Evolutionary conservation across 2,113 vertebrate genomes (phyloP).

Genomic region (Dasyornis broadbenti): DNA sequence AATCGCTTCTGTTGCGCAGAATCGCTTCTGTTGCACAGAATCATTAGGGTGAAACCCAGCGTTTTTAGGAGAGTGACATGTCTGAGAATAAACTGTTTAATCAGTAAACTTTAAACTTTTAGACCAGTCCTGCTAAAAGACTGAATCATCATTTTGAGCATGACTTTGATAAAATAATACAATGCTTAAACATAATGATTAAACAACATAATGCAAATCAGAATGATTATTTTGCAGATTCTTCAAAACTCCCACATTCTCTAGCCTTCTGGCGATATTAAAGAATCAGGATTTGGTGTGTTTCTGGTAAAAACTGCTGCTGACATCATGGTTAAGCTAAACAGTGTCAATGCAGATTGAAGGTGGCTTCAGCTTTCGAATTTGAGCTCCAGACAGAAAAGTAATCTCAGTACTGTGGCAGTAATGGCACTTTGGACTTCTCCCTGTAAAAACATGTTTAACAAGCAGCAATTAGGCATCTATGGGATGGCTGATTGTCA

Average conservation of each 20-base stretch:
- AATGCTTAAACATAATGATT: not conserved
- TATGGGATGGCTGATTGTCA: not conserved
- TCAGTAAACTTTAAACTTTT: not conserved
- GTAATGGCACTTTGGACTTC: not conserved
- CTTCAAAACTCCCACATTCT: not conserved
- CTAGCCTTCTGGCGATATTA: not conserved
- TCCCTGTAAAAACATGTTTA: not conserved
- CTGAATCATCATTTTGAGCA: not conserved
- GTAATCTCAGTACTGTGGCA: not conserved
- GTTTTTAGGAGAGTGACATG: not conserved
- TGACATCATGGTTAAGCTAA: not conserved
- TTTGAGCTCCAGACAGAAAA: not conserved
- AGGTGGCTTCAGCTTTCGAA: not conserved
- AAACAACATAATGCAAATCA: not conserved
- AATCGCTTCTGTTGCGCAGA: not conserved
- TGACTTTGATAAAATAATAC: not conserved
- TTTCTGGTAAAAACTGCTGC: not conserved
- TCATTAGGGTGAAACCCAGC: not conserved
- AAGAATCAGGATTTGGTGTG: accelerated
- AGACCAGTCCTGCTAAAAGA: not conserved
- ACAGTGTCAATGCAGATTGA: not conserved
- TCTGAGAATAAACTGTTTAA: not conserved
- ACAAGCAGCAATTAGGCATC: not conserved
- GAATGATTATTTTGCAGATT: not conserved
- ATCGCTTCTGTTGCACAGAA: not conserved